phyloP scores from a whole-genome alignment of 2,888 invertebrate species.

The Nysson spinosus region DNA sequence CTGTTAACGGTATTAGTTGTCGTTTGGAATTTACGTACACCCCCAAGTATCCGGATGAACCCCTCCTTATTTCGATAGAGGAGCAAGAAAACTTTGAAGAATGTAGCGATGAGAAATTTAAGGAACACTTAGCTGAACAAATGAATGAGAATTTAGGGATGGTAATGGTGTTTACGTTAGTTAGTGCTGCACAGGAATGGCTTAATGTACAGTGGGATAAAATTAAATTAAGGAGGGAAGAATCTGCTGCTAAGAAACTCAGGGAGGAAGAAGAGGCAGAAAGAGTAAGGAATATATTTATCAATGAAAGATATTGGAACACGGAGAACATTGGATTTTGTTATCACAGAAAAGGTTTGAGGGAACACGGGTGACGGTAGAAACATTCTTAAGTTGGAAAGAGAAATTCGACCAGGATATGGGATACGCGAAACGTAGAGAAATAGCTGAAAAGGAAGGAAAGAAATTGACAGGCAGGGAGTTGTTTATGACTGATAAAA shows the following conservation, averaged over 20 bases:
- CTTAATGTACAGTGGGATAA: constrained; percentile 91
- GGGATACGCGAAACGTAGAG: constrained; percentile 85
- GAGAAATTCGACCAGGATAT: constrained; percentile 94
- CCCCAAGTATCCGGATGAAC: constrained; percentile 92
- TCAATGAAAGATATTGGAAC: not conserved
- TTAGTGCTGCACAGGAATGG: constrained; percentile 96
- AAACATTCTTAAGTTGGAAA: constrained; percentile 97
- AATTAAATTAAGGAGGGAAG: constrained; percentile 85
- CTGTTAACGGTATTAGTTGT: constrained; percentile 85
- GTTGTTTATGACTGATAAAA: constrained; percentile 94
- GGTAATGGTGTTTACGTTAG: constrained; percentile 98
- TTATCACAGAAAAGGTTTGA: constrained; percentile 91
- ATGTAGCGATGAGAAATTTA: constrained; percentile 82
- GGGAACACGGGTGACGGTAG: constrained; percentile 96
- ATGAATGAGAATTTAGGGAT: constrained; percentile 94
- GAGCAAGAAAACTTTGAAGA: constrained; percentile 88
- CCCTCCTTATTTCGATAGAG: constrained; percentile 88
- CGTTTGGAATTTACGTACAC: constrained; percentile 90
- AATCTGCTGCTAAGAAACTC: constrained; percentile 83
- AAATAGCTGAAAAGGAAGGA: constrained; percentile 84
- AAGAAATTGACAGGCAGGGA: constrained; percentile 95
- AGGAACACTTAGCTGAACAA: constrained; percentile 84
- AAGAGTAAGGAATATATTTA: constrained; percentile 79
- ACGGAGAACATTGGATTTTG: not conserved
- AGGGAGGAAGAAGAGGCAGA: constrained; percentile 93